These are phyloP conservation scores for Pollenia griseotomentosa DNA, from an alignment of 2,888 invertebrate genomes.

Conservation along the genomic window DNA sequence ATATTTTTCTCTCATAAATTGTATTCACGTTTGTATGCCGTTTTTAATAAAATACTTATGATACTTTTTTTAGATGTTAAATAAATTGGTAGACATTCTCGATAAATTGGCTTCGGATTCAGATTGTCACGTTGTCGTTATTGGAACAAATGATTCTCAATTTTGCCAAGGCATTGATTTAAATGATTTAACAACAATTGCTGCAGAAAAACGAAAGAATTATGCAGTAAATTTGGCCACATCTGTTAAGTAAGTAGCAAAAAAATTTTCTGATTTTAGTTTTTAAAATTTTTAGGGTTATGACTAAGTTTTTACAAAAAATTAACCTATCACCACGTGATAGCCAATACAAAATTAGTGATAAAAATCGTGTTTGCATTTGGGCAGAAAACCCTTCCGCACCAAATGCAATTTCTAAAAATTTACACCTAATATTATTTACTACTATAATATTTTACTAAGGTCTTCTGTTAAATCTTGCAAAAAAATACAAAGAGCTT, in stretches of 20 bases:
- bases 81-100: conserved; percentile 90
- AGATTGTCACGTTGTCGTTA: conserved; percentile 87
- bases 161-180: conserved; percentile 94
- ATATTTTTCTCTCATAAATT: no score
- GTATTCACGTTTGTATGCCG: no score
- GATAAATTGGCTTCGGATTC: conserved; percentile 87
- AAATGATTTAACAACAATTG: conserved; percentile 87
- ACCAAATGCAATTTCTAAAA: no score
- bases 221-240: conserved; percentile 89
- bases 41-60: background rate
- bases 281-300: no score
- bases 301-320: background rate
- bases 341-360: no score
- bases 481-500: no score
- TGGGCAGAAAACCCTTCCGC: no score
- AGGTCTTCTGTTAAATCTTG: no score
- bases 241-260: conserved; percentile 88
- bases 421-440: no score
- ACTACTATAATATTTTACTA: no score
- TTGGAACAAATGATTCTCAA: conserved; percentile 90
- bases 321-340: no score
- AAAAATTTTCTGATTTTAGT: background rate
- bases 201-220: conserved; percentile 87
- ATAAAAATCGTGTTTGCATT: no score
- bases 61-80: conserved; percentile 86